Percentiles rank a stretch among this genome's conserved stretches.
phyloP scores from a whole-genome alignment of 2,888 invertebrate genomes.

The Germaria angustata region DNA sequence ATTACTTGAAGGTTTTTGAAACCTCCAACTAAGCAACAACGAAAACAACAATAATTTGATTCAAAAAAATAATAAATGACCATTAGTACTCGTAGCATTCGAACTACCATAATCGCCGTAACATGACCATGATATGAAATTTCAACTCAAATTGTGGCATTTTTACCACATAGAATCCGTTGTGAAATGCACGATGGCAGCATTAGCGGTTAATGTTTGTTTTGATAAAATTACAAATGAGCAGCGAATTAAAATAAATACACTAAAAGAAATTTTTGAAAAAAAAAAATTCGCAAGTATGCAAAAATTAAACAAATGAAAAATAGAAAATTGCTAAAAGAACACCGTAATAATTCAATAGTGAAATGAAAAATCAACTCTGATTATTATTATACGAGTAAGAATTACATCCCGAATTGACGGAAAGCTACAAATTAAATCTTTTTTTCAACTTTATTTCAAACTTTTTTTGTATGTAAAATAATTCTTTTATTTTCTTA shows the following conservation, averaged over 20 bases:
- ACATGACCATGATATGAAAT: constrained; percentile 55
- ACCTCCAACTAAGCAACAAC: background rate
- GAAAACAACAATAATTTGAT: constrained; percentile 3
- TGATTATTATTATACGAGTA: too few species aligned
- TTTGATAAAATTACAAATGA: background rate
- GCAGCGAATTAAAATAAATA: background rate
- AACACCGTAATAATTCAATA: too few species aligned
- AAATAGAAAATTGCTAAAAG: too few species aligned
- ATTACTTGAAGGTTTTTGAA: constrained; percentile 31
- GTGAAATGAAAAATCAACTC: too few species aligned
- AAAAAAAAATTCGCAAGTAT: too few species aligned
- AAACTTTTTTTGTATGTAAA: too few species aligned
- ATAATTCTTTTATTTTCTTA: too few species aligned
- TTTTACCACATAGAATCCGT: constrained; percentile 35
- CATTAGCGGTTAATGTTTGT: constrained; percentile 4
- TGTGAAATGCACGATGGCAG: constrained; percentile 8
- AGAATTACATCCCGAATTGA: too few species aligned
- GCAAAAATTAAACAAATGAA: too few species aligned
- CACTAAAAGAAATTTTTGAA: constrained; percentile 1
- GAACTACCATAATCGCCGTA: background rate
- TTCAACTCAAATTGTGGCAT: constrained; percentile 17
- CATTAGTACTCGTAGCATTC: background rate
- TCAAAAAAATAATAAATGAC: background rate
- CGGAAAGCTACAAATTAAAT: too few species aligned
- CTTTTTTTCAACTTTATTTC: too few species aligned